These are phyloP conservation scores for Chascanopsetta lugubris DNA, from an alignment of 2,113 vertebrate species.

Conservation along the genomic window DNA sequence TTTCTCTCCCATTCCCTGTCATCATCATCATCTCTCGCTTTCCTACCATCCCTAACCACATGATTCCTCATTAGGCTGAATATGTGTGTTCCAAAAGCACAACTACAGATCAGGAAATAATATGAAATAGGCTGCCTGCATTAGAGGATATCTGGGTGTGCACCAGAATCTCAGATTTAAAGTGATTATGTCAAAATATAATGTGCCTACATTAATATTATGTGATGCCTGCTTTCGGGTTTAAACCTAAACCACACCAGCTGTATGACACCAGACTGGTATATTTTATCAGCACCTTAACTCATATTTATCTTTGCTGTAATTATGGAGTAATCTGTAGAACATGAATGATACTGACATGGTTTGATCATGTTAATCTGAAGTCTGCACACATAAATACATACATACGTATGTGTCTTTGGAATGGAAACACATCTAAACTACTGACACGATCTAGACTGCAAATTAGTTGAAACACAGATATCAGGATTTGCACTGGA, in stretches of 20 bases:
- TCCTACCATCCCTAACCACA: slow-evolving; percentile 16
- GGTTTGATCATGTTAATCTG: slow-evolving; percentile 28
- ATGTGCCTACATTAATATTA: slow-evolving; percentile 6
- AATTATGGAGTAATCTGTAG: slow-evolving; percentile 44
- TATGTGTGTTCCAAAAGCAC: slow-evolving; percentile 7
- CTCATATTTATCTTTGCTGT: slow-evolving; percentile 52
- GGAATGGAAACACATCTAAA: not conserved
- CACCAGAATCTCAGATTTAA: slow-evolving; percentile 30
- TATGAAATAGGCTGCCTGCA: slow-evolving; percentile 39
- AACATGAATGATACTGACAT: slow-evolving; percentile 29
- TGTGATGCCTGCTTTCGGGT: slow-evolving; percentile 7
- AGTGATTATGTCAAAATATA: slow-evolving; percentile 27
- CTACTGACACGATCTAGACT: not conserved
- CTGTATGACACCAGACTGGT: slow-evolving; percentile 16
- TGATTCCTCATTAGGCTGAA: not conserved
- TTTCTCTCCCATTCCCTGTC: slow-evolving; percentile 9
- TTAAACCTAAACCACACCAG: slow-evolving; percentile 33
- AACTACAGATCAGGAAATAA: not conserved
- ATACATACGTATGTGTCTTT: not conserved
- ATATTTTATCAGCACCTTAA: slow-evolving; percentile 46
- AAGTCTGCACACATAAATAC: not conserved
- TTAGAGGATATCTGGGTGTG: slow-evolving; percentile 38
- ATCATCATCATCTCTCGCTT: not conserved
- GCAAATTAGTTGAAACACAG: not conserved
- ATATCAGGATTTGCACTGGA: not conserved